These are phyloP conservation scores for Epistrophella euchroma DNA, from an alignment of 2,888 invertebrate species.

Conservation along the genomic window DNA sequence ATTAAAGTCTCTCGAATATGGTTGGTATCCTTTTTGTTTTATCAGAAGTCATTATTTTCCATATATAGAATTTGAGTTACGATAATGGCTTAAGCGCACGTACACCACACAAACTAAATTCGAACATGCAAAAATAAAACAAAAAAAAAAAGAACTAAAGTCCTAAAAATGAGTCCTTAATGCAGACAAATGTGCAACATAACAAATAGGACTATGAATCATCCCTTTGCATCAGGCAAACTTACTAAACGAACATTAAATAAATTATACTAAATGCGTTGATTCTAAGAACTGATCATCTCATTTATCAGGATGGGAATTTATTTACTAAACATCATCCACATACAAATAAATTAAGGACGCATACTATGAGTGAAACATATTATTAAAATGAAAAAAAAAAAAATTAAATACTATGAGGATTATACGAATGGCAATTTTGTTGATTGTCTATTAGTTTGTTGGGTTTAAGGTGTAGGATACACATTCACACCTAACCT, in stretches of 20 bases:
- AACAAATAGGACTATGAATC: slow-evolving; percentile 20
- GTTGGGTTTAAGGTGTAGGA: background rate
- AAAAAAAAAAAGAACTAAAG: background rate
- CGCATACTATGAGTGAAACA: slow-evolving; percentile 6
- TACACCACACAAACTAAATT: slow-evolving; percentile 13
- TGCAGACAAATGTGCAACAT: slow-evolving; percentile 53
- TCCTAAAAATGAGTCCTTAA: slow-evolving; percentile 55
- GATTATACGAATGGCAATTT: slow-evolving; percentile 3
- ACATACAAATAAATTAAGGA: slow-evolving; percentile 57
- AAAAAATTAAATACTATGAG: background rate
- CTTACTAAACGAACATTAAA: background rate
- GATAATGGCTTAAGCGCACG: slow-evolving; percentile 1
- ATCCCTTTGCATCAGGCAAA: background rate
- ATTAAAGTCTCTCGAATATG: slow-evolving; percentile 28
- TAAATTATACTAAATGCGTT: slow-evolving; percentile 55
- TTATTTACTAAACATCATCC: slow-evolving; percentile 38
- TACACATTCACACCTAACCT: background rate
- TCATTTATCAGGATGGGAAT: slow-evolving; percentile 43
- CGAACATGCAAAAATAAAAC: background rate
- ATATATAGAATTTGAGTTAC: slow-evolving; percentile 31
- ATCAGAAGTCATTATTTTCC: slow-evolving; percentile 35
- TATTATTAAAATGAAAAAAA: slow-evolving; percentile 8
- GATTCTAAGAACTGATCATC: slow-evolving; percentile 21
- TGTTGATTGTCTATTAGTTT: slow-evolving; percentile 39
- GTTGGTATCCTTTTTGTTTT: slow-evolving; percentile 27